A percentile compares a stretch with the other conserved stretches of the same genome.
Conservation (phyloP, 1,140 invertebrate species). For the Leptopilina clavipes region DNA sequence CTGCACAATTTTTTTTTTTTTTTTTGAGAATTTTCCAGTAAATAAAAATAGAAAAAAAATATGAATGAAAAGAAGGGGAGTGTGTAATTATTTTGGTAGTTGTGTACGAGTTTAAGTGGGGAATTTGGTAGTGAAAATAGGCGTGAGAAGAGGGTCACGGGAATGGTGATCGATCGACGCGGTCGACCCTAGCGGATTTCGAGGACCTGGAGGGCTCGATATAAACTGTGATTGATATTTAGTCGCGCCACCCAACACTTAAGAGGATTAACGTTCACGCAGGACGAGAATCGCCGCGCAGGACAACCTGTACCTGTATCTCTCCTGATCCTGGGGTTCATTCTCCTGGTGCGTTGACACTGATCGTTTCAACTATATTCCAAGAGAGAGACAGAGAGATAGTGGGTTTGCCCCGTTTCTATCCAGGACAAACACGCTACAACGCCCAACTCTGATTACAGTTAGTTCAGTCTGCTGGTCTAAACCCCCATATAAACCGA, state of each 20-base stretch:
- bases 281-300: slow-evolving; percentile 28
- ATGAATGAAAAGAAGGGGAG: too few species aligned
- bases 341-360: slow-evolving; percentile 54
- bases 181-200: slow-evolving; percentile 38
- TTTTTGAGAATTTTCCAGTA: too few species aligned
- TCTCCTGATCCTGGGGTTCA: slow-evolving; percentile 47
- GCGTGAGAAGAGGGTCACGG: slow-evolving; percentile 26
- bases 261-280: slow-evolving; percentile 62
- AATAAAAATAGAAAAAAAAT: too few species aligned
- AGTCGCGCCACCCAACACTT: slow-evolving; percentile 64
- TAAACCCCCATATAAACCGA: slow-evolving; percentile 65
- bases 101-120: slow-evolving; percentile 35
- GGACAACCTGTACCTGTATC: slow-evolving; percentile 2
- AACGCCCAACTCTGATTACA: slow-evolving; percentile 69
- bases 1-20: too few species aligned
- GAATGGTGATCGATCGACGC: slow-evolving; percentile 29
- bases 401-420: slow-evolving; percentile 40
- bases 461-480: slow-evolving; percentile 70
- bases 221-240: slow-evolving; percentile 69
- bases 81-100: slow-evolving; percentile 13
- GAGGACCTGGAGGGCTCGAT: slow-evolving; percentile 46
- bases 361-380: slow-evolving; percentile 28
- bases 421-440: slow-evolving; percentile 55
- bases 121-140: slow-evolving; percentile 31
- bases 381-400: background rate